Evolutionary conservation across 2,888 invertebrate species (phyloP).

Genomic region (Mimumesa dahlbomi): DNA sequence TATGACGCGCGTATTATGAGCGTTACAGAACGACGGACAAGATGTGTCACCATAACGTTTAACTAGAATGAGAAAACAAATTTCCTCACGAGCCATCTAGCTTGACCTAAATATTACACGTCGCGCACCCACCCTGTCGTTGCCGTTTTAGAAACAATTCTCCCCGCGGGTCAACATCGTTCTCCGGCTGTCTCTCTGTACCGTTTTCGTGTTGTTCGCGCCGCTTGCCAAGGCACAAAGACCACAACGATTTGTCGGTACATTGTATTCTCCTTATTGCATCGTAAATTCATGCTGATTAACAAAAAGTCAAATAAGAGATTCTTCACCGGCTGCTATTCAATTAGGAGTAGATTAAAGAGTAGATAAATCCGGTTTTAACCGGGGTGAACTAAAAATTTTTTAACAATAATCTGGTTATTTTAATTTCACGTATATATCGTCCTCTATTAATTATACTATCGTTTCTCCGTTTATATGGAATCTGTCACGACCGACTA

Average conservation of each 20-base stretch:
- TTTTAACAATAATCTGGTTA: too few species aligned
- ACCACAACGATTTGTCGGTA: constrained; percentile 40
- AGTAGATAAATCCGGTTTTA: too few species aligned
- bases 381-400: too few species aligned
- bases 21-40: constrained; percentile 27
- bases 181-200: constrained; percentile 18
- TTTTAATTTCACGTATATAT: too few species aligned
- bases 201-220: constrained; percentile 22
- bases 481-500: too few species aligned
- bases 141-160: constrained; percentile 51
- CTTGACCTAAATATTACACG: constrained; percentile 40
- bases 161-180: constrained; percentile 35
- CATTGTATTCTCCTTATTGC: constrained; percentile 19
- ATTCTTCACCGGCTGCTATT: too few species aligned
- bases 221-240: constrained; percentile 51
- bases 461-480: too few species aligned
- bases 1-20: constrained; percentile 17
- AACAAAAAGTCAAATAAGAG: constrained; percentile 36
- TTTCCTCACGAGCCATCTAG: constrained; percentile 11
- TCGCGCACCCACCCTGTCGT: constrained; percentile 21
- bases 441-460: too few species aligned
- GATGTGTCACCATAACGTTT: constrained; percentile 39
- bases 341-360: too few species aligned
- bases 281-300: constrained; percentile 33
- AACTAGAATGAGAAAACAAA: constrained; percentile 19